phyloP scores from a whole-genome alignment of 2,888 invertebrate species.

The Magallana nippona region DNA sequence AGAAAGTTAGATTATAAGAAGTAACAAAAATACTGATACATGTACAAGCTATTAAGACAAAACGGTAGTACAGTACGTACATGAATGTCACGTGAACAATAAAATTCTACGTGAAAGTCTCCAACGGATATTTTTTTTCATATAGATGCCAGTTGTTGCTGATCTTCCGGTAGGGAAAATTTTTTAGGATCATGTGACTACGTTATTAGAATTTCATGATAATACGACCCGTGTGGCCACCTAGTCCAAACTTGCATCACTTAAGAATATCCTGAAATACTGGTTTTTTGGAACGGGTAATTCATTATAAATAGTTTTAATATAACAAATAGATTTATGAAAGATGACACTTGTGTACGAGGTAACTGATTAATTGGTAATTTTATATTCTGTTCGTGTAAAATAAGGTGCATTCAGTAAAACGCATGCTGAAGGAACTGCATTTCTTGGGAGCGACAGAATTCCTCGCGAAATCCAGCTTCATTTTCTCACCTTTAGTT shows the following conservation, averaged over 20 bases:
- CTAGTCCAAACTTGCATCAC: not conserved
- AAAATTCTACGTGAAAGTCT: not conserved
- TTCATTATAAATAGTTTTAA: not conserved
- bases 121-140: not conserved
- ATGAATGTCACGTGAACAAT: not conserved
- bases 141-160: constrained; percentile 63
- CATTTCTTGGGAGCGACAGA: constrained; percentile 2
- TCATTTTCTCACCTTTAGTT: not conserved
- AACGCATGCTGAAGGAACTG: constrained; percentile 25
- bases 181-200: constrained; percentile 68
- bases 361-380: not conserved
- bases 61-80: not conserved
- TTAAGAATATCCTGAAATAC: not conserved
- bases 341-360: not conserved
- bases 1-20: not conserved
- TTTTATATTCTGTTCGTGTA: not conserved
- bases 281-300: constrained; percentile 4
- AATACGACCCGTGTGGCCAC: constrained; percentile 13
- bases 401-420: not conserved
- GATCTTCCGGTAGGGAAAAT: constrained; percentile 71
- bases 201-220: not conserved
- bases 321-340: too few species aligned
- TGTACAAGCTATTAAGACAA: not conserved
- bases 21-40: too few species aligned
- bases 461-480: not conserved